phyloP scores from a whole-genome alignment of 2,888 invertebrate genomes.

The Sphecodes monilicornis region DNA sequence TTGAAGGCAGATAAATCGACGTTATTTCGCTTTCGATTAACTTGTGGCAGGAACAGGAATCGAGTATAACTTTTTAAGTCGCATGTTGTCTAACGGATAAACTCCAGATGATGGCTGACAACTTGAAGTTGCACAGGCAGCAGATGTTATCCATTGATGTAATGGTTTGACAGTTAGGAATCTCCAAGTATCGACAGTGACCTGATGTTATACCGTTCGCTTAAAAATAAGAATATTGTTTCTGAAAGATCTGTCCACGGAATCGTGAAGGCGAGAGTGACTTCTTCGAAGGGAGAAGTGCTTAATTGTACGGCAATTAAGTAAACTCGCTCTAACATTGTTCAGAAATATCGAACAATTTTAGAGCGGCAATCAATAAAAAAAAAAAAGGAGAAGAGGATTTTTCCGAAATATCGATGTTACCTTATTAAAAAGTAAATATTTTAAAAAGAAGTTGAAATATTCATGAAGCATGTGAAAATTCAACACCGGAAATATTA shows the following conservation, averaged over 20 bases:
- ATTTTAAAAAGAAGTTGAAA: not conserved
- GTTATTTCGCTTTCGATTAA: not conserved
- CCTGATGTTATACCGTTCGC: not conserved
- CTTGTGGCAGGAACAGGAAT: not conserved
- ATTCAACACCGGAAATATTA: not conserved
- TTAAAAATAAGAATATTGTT: not conserved
- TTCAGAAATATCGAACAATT: too few species aligned
- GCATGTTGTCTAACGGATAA: not conserved
- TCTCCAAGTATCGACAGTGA: not conserved
- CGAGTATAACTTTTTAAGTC: not conserved
- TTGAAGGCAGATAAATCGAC: not conserved
- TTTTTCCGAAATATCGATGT: too few species aligned
- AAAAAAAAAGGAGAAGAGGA: too few species aligned
- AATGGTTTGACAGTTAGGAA: not conserved
- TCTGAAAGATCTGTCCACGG: not conserved
- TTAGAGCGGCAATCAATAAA: too few species aligned
- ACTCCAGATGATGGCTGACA: not conserved
- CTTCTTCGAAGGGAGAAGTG: not conserved
- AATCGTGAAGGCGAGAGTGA: not conserved
- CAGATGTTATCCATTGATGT: not conserved
- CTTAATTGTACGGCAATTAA: not conserved
- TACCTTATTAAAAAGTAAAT: too few species aligned
- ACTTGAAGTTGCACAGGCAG: not conserved
- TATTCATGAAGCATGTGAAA: not conserved
- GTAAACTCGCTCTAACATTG: not conserved